Evolutionary conservation across 2,113 vertebrate genomes (phyloP).

Genomic region (Xyliphius kryptos): DNA sequence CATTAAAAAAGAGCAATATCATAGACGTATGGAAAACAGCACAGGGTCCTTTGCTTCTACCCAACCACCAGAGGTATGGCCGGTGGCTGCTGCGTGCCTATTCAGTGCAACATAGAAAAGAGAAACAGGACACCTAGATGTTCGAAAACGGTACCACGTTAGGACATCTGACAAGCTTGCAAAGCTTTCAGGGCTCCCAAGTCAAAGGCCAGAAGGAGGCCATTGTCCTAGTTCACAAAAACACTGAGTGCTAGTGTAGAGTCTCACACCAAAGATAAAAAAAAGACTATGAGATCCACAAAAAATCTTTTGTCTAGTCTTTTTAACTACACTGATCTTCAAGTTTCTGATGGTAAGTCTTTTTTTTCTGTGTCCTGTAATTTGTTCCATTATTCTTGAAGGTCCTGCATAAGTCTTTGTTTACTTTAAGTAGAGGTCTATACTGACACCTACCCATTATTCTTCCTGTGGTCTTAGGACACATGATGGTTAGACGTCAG

Average conservation of each 20-base stretch:
- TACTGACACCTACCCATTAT: conserved; percentile 48
- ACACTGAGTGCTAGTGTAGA: conserved; percentile 11
- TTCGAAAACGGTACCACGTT: not conserved
- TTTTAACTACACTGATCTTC: conserved; percentile 60
- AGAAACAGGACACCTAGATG: not conserved
- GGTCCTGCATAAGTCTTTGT: conserved; percentile 58
- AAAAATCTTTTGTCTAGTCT: conserved; percentile 63
- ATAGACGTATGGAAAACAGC: not conserved
- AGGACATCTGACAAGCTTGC: conserved; percentile 1
- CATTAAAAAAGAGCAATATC: conserved; percentile 2
- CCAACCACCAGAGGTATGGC: not conserved
- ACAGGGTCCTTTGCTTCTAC: not conserved
- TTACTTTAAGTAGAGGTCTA: conserved; percentile 52
- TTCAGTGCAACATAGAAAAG: conserved; percentile 3
- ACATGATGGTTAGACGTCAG: conserved; percentile 21
- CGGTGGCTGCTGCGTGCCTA: conserved; percentile 1
- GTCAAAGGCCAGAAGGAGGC: not conserved
- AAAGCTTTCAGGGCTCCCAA: not conserved
- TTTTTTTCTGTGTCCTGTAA: conserved; percentile 32
- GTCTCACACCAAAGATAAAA: conserved; percentile 34
- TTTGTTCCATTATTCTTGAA: conserved; percentile 33
- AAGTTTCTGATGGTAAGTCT: conserved; percentile 39
- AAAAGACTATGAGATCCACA: conserved; percentile 53
- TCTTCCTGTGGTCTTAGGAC: conserved; percentile 24
- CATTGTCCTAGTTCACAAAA: not conserved